These are phyloP conservation scores for Polymixis lichenea DNA, from an alignment of 2,888 invertebrate species.

Conservation along the genomic window DNA sequence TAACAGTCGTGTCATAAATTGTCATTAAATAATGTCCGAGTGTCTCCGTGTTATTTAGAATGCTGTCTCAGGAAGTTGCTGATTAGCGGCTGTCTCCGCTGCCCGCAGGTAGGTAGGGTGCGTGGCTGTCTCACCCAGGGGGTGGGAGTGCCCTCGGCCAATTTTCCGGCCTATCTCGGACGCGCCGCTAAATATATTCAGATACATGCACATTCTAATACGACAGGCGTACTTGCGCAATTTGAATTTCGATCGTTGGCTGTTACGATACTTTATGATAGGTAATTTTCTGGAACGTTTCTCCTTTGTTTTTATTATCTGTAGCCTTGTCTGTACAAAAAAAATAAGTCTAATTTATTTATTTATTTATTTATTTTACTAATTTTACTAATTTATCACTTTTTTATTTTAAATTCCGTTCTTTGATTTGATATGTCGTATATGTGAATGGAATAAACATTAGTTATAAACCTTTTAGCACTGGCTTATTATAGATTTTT, in stretches of 20 bases:
- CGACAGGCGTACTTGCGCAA: constrained; percentile 61
- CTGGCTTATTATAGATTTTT: background rate
- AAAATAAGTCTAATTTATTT: no score
- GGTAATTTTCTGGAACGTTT: constrained; percentile 45
- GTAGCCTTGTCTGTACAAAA: background rate
- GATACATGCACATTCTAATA: constrained; percentile 81
- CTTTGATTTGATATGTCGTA: no score
- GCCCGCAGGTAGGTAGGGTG: constrained; percentile 12
- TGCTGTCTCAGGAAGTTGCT: constrained; percentile 33
- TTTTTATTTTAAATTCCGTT: no score
- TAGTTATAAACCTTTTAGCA: background rate
- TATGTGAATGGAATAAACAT: no score
- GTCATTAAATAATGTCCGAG: constrained; percentile 33
- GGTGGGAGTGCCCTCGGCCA: constrained; percentile 15
- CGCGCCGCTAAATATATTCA: constrained; percentile 73
- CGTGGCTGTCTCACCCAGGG: constrained; percentile 8
- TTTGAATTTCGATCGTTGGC: constrained; percentile 67
- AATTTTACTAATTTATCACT: no score
- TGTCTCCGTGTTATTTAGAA: constrained; percentile 34
- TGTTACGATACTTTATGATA: constrained; percentile 45
- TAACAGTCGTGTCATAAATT: constrained; percentile 26
- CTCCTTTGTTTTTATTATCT: constrained; percentile 7
- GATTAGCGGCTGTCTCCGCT: constrained; percentile 32
- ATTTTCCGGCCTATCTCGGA: constrained; percentile 65
- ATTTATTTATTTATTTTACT: no score